phyloP scores from a whole-genome alignment of 1,140 invertebrate species.

The Hylyphantes graminicola region DNA sequence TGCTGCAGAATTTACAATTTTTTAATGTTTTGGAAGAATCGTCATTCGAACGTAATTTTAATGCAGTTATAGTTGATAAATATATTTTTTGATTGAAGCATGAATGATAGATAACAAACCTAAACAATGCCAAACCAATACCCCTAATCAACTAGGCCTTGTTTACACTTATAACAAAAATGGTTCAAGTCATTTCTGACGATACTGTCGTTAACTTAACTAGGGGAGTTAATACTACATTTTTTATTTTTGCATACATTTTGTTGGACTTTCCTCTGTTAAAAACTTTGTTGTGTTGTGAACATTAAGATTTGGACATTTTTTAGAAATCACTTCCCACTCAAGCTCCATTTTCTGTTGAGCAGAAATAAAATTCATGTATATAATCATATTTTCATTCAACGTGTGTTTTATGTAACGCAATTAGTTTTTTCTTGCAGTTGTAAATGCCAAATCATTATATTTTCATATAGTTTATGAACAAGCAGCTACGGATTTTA shows the following conservation, averaged over 20 bases:
- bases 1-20: too few species aligned
- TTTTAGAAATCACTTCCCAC: neutral
- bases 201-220: too few species aligned
- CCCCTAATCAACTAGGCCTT: too few species aligned
- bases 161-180: too few species aligned
- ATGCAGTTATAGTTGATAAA: too few species aligned
- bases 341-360: neutral
- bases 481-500: neutral
- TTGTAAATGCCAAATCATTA: constrained; percentile 34
- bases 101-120: too few species aligned
- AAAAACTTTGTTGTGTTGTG: neutral
- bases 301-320: neutral
- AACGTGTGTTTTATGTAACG: neutral
- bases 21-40: too few species aligned
- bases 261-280: constrained; percentile 21
- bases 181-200: too few species aligned
- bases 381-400: constrained; percentile 20
- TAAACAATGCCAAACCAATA: too few species aligned
- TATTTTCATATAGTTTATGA: constrained; percentile 34
- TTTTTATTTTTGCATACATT: constrained; percentile 12
- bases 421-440: constrained; percentile 12
- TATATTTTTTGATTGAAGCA: too few species aligned
- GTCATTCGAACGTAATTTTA: too few species aligned
- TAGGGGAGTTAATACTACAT: constrained; percentile 2
- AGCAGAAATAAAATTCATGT: constrained; percentile 2